Percentiles rank a stretch among this genome's conserved stretches.
These are phyloP conservation scores for Ispidina picta DNA, from an alignment of 2,797 vertebrate genomes.

Conservation along the genomic window DNA sequence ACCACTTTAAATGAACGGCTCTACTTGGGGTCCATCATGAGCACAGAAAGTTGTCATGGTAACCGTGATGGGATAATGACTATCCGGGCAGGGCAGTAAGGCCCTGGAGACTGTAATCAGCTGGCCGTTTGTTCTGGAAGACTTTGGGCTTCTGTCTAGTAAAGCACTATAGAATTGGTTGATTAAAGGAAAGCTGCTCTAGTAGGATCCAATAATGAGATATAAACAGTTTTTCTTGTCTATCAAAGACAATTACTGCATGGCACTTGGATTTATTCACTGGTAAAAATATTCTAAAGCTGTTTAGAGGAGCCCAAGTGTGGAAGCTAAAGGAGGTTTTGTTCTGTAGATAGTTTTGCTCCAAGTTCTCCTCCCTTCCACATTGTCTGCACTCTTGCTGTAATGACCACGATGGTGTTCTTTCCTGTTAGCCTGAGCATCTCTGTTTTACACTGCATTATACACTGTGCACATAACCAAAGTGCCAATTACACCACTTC, in stretches of 20 bases:
- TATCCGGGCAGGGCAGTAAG: neutral
- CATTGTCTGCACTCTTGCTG: neutral
- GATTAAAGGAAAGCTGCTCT: slow-evolving; percentile 20
- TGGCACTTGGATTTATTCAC: neutral
- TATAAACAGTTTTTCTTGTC: neutral
- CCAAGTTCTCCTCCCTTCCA: slow-evolving; percentile 23
- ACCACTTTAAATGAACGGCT: neutral
- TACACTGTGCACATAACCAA: neutral
- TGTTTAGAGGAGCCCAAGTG: neutral
- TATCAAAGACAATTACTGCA: neutral
- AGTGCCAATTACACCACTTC: slow-evolving; percentile 25
- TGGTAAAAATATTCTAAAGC: slow-evolving; percentile 19
- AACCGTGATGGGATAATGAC: slow-evolving; percentile 24
- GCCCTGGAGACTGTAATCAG: neutral
- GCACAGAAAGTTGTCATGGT: slow-evolving; percentile 44
- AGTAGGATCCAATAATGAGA: neutral
- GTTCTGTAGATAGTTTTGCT: slow-evolving; percentile 1
- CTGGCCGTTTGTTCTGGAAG: neutral
- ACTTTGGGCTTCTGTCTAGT: neutral
- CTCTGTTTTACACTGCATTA: neutral
- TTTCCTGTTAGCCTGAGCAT: slow-evolving; percentile 7
- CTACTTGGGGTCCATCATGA: neutral
- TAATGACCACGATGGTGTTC: neutral
- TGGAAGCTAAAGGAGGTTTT: slow-evolving; percentile 5
- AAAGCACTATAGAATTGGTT: neutral